Evolutionary conservation across 2,888 invertebrate species (phyloP), one percentile per base, ranked within the genome.

Genomic region (Branchinecta sandiegonensis): DNA sequence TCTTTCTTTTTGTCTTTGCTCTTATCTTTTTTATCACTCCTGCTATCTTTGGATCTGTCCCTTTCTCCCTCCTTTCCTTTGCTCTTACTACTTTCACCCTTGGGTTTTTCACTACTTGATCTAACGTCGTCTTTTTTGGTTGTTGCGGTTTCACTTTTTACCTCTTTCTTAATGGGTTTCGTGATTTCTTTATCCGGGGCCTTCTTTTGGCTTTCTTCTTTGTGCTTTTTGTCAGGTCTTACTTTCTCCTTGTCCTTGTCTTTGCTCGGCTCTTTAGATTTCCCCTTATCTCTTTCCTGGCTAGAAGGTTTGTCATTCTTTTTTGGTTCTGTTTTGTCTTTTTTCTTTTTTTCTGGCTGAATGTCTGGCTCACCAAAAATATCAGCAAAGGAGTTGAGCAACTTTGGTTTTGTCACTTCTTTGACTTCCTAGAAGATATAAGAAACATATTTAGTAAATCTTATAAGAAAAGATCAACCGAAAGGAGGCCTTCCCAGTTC

Each of bases 361-460:
- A 82, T 84, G 67, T 92, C 86, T 0, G 91, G 90, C 37, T 87
- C 82, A 0, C 92, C 92, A 80, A 93, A 93, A 65, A 93, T 79
- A 74, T 86, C 87, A 66, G 86, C 86, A 78, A 92, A 92, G 71
- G 85, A 83, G 74, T 83, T 83, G 47, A 78, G 81, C 9, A 72
- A 71, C 14, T 68, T 67, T 23, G 68, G 37, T 37, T 70, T 65
- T 56, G 69, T 67, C 65, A 48, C 11, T 66, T 68, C 56, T 50
- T 48, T 37, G 37, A 37, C 37, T 37, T 37, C 37, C 37, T 37
- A 37, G 37, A 37, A 37, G 37, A 37, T 37, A 37, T 37, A 37
- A 0, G 37, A 37, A 37, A 37, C 37, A 37, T 5, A 37, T 37
- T 4, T 6, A 6, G 6, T 37, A 37, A 37, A 37, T 37, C 37